Base-by-base conservation (phyloP, 2,113 vertebrate genomes). In the Sterrhoptilus dennistouni region DNA sequence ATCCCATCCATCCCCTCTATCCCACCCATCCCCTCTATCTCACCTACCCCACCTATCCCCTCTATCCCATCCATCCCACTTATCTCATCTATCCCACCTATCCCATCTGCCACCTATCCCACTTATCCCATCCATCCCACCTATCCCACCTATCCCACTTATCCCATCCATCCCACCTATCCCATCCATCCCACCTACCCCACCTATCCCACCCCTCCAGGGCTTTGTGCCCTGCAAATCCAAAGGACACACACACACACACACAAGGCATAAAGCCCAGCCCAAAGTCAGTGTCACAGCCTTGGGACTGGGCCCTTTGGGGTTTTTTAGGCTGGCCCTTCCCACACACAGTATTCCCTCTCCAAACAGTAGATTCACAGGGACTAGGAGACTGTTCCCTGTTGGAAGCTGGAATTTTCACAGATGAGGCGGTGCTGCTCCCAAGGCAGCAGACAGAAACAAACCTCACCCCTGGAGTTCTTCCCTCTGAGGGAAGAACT, bases 391-490 rank as follows among this genome's bases (percentile, higher is more conserved):
- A 25, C 36, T 4, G 1, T 35, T 80, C 44, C 21, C 2, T 9
- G 53, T 23, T 0, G 8, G 80, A 47, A 83, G 31, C 11, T 28
- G 77, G 19, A 20, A 35, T 80, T 33, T 33, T 5, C 19, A 9
- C 50, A 1, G 6, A 0, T 1, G 63, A 10, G 2, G 3, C 0
- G 0, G 44, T 0, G 20, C 25, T 13, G 15, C 25, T 68, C 29
- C 38, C 57, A 2, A 5, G 49, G 63, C 90, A 27, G 57, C 25
- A 3, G 59, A 20, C 59, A 69, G 74, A 36, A 47, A 50, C 29
- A 60, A 47, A 81, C 8, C 53, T n/a, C 74, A 44, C 18, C 15
- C 1, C 9, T 0, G 0, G 56, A 70, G 21, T 50, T 5, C 12
- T 38, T 38, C 38, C 38, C 38, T 38, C 38, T 7, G n/a, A 68